Base-by-base conservation (phyloP, 1,140 invertebrate species). In the Sesamia nonagrioides region DNA sequence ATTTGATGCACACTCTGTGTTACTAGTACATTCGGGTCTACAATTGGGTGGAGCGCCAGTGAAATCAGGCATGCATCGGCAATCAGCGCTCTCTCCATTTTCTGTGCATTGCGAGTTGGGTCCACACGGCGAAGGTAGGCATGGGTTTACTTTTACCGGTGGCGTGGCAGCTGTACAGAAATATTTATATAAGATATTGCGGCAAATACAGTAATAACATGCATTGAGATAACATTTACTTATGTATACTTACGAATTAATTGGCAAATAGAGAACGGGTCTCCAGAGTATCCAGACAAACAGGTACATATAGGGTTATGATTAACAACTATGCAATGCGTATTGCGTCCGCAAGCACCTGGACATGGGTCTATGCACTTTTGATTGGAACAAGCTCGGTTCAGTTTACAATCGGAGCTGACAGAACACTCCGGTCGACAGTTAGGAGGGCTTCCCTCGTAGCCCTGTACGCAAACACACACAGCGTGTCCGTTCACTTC, bases 321-420 rank as follows among this genome's bases (percentile, higher is more conserved):
- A 85, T 96, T 96, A 17, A 96, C 94, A 4, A 97, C 96, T 79
- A 95, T 89, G 84, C 97, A 97, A 68, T 96, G 91, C 11, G 97
- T 96, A 58, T 96, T 95, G 61, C 96, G 91, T 52, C 97, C 97
- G 84, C 97, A 97, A 1, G 96, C 96, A 50, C 97, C 97, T n/a
- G 96, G 96, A 87, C 97, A 97, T 73, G 97, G 97, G 91, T 97
- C 96, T 63, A 95, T 95, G 89, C 97, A 97, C 93, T 97, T 97
- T 86, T 97, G 95, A 81, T 96, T 96, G 0, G 96, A 95, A 85
- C 97, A 97, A 42, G 96, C 96, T 89, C 95, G 95, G 84, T 96
- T 95, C 63, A 95, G 90, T n/a, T 96, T 90, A 89, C 97, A 97
- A 83, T 97, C 97, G 0, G 96, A 95, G 85, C 97, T 97, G 6